A percentile compares a stretch with the other conserved stretches of the same genome.
These are phyloP conservation scores for Botrylloides violaceus DNA, from an alignment of 23 tunicate species.

Conservation along the genomic window DNA sequence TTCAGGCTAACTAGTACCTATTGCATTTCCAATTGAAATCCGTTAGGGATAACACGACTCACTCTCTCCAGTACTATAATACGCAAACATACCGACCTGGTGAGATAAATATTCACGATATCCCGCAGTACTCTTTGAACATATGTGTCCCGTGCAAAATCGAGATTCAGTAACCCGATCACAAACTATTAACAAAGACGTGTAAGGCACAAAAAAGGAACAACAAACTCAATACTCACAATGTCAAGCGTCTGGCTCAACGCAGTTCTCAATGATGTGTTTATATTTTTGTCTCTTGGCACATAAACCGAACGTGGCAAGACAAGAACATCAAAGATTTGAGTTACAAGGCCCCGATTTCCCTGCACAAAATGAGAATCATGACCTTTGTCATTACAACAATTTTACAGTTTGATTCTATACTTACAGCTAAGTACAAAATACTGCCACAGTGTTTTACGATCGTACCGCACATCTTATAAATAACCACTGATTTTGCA, in stretches of 20 bases:
- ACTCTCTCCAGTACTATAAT: no score
- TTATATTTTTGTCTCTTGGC: background rate
- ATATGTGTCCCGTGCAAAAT: conserved; percentile 4
- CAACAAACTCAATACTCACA: background rate
- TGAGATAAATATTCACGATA: conserved; percentile 1
- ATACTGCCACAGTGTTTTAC: conserved; percentile 11
- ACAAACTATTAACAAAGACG: background rate
- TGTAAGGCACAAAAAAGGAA: no score
- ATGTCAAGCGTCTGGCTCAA: background rate
- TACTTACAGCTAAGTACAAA: conserved; percentile 8
- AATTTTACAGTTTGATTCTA: no score
- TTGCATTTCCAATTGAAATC: no score
- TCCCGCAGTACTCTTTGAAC: conserved; percentile 10
- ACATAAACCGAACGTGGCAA: conserved; percentile 9
- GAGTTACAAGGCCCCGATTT: background rate
- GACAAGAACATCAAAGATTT: background rate
- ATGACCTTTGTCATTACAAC: background rate
- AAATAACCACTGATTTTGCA: background rate
- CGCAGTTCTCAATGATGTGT: background rate
- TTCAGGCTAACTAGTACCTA: no score
- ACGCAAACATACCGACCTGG: conserved; percentile 6
- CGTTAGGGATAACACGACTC: no score
- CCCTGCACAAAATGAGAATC: background rate
- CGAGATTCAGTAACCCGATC: conserved; percentile 1
- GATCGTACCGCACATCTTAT: conserved; percentile 12